phyloP scores from a whole-genome alignment of 1,140 invertebrate species.

The Drosophila ercepeae region DNA sequence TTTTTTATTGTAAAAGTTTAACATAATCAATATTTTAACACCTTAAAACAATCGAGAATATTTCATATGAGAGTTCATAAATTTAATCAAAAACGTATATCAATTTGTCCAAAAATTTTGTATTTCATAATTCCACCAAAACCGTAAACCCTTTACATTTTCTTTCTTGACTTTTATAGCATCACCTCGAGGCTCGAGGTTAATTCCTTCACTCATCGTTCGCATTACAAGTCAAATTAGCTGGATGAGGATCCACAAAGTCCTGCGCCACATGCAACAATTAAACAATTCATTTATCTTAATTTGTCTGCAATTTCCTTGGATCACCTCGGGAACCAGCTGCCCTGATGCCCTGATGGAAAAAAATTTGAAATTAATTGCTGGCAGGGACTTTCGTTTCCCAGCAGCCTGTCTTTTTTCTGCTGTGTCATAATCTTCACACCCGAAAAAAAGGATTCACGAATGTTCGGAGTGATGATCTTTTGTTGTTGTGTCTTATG shows the following conservation, averaged over 20 bases:
- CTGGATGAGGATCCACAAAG: slow-evolving; percentile 29
- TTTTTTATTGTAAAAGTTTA: no score
- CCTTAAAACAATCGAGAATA: no score
- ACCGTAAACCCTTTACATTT: not conserved
- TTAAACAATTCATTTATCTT: slow-evolving; percentile 82
- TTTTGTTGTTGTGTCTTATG: slow-evolving; percentile 14
- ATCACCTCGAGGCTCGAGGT: not conserved
- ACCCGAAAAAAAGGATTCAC: slow-evolving; percentile 57
- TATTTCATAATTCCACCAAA: not conserved
- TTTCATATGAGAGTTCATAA: no score
- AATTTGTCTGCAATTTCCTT: slow-evolving; percentile 76
- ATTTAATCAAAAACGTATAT: no score
- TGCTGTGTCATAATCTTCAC: slow-evolving; percentile 82
- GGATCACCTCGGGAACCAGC: slow-evolving; percentile 42
- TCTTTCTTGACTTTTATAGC: not conserved
- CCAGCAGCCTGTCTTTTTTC: slow-evolving; percentile 31
- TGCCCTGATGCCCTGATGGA: slow-evolving; percentile 41
- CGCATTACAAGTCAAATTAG: slow-evolving; percentile 68
- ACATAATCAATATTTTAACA: no score
- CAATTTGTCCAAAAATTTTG: not conserved
- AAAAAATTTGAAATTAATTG: slow-evolving; percentile 81
- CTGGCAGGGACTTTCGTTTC: slow-evolving; percentile 45
- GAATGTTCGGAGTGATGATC: slow-evolving; percentile 57
- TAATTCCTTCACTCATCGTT: slow-evolving; percentile 20
- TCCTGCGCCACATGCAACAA: slow-evolving; percentile 63